These are phyloP conservation scores for Chaetophractus vellerosus DNA, from an alignment of 2,797 vertebrate genomes.

Conservation along the genomic window DNA sequence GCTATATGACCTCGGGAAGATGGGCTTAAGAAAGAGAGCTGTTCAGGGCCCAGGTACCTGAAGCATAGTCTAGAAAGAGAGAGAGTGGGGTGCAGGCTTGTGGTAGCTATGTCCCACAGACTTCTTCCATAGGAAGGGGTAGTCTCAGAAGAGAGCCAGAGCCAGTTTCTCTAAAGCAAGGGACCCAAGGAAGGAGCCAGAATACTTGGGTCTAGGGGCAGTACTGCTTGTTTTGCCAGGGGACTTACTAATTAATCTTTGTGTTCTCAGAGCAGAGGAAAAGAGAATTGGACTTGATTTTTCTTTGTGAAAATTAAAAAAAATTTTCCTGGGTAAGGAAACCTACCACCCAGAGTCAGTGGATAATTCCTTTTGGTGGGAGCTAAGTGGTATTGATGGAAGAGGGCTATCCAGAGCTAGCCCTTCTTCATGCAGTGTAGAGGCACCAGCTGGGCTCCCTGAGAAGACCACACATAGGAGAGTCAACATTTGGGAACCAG, in stretches of 20 bases:
- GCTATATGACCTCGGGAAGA: neutral
- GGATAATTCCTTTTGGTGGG: neutral
- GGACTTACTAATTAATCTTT: neutral
- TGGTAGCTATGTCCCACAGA: neutral
- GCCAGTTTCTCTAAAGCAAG: neutral
- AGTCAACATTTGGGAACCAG: neutral
- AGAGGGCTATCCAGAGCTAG: neutral
- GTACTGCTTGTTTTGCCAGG: neutral
- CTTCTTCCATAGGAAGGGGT: neutral
- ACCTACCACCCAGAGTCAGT: neutral
- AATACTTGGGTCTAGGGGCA: neutral
- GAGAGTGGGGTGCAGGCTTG: neutral
- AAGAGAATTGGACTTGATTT: neutral
- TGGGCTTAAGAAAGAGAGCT: neutral
- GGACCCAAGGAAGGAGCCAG: neutral
- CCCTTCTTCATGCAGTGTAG: no score
- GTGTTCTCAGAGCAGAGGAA: neutral
- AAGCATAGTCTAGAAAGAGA: neutral
- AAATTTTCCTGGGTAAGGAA: neutral
- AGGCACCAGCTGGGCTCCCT: neutral
- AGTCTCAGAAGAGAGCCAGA: neutral
- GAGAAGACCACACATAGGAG: fast-evolving
- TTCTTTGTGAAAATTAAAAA: no score
- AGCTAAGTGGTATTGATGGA: neutral
- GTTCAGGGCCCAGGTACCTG: neutral